Percentiles rank a stretch among this genome's conserved stretches.
Evolutionary conservation across 1,140 invertebrate species (phyloP).

Genomic region (Teleopsis dalmanni): DNA sequence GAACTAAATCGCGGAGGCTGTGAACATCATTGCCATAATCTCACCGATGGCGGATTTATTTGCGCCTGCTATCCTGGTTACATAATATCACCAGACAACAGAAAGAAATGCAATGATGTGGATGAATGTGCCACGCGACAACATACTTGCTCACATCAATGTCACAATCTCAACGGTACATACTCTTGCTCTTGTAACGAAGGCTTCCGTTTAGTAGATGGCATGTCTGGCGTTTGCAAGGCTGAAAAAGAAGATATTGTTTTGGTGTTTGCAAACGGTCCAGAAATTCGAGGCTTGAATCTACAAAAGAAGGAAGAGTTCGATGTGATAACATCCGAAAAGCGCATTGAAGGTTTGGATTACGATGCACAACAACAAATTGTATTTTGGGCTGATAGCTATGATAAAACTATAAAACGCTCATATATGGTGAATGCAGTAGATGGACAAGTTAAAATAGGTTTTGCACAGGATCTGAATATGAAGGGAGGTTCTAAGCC

Average conservation of each 20-base stretch:
- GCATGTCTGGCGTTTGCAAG: slow-evolving; percentile 73
- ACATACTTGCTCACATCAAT: slow-evolving; percentile 87
- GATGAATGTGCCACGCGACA: slow-evolving; percentile 78
- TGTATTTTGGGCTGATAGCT: slow-evolving; percentile 88
- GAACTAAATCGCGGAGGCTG: slow-evolving; percentile 74
- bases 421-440: slow-evolving; percentile 80
- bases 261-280: slow-evolving; percentile 69
- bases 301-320: slow-evolving; percentile 59
- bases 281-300: slow-evolving; percentile 74
- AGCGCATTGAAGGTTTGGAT: slow-evolving; percentile 80
- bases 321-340: slow-evolving; percentile 72
- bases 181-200: slow-evolving; percentile 79
- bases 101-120: slow-evolving; percentile 76
- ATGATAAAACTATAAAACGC: slow-evolving; percentile 81
- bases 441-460: slow-evolving; percentile 66
- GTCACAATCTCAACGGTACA: slow-evolving; percentile 85
- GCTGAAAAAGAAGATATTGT: slow-evolving; percentile 57
- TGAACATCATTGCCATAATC: slow-evolving; percentile 82
- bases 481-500: slow-evolving; percentile 74
- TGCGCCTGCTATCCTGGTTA: slow-evolving; percentile 83
- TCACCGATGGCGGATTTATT: slow-evolving; percentile 76
- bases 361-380: slow-evolving; percentile 75
- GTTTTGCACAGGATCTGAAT: slow-evolving; percentile 81
- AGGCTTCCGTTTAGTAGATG: slow-evolving; percentile 70
- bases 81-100: slow-evolving; percentile 65